Percentiles rank a stretch among this genome's conserved stretches.
These are phyloP conservation scores for Myotis pilosus DNA, from an alignment of 2,797 vertebrate species.

Conservation along the genomic window DNA sequence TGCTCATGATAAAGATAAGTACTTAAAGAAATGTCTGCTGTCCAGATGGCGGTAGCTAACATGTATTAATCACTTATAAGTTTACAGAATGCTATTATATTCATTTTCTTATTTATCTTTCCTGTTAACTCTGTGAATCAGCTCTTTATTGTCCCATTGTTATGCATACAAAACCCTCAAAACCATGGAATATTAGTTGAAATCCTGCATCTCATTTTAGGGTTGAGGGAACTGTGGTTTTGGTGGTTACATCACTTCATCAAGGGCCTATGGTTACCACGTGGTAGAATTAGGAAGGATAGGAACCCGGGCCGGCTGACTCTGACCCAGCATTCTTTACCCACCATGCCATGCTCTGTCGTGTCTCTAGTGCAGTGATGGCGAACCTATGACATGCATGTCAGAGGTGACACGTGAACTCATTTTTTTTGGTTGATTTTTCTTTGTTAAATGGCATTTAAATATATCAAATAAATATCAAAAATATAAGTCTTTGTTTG, in stretches of 20 bases:
- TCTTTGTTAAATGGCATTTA: too few relatives aligned
- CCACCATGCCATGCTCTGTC: not conserved
- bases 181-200: not conserved
- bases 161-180: not conserved
- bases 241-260: not conserved
- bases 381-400: too few relatives aligned
- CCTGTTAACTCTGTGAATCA: not conserved
- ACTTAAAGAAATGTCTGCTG: conserved; percentile 4
- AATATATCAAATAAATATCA: too few relatives aligned
- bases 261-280: not conserved
- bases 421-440: too few relatives aligned
- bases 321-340: not conserved
- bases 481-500: too few relatives aligned
- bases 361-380: too few relatives aligned
- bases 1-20: not conserved
- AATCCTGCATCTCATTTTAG: not conserved
- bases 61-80: not conserved
- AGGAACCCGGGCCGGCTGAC: not conserved
- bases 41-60: not conserved
- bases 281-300: not conserved
- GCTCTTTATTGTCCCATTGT: not conserved
- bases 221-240: not conserved
- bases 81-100: not conserved
- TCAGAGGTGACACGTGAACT: too few relatives aligned
- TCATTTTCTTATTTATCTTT: not conserved